phyloP scores from a whole-genome alignment of 2,113 vertebrate genomes.

The Arothron firmamentum region DNA sequence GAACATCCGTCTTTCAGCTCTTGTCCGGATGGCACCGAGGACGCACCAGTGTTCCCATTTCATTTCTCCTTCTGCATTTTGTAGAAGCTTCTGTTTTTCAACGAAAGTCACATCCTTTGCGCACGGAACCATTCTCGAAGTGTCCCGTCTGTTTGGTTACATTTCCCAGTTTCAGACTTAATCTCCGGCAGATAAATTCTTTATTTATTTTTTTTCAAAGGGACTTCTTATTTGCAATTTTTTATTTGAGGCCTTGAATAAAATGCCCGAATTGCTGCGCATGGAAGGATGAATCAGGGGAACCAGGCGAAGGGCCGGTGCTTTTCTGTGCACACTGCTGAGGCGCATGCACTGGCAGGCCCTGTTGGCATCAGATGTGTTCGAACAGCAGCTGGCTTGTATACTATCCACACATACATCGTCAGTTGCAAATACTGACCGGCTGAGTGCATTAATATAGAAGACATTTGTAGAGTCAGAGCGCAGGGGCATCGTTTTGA shows the following conservation, averaged over 20 bases:
- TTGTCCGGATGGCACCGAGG: conserved; percentile 47
- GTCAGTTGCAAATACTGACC: conserved; percentile 3
- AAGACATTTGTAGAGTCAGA: conserved; percentile 22
- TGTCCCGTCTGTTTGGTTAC: background rate
- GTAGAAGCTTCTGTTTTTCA: conserved; percentile 15
- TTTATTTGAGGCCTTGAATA: conserved; percentile 3
- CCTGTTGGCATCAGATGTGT: conserved; percentile 25
- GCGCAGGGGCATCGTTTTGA: conserved; percentile 35
- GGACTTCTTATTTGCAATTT: conserved; percentile 19
- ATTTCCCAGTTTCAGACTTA: background rate
- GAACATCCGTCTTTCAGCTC: conserved; percentile 63
- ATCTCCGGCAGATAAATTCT: background rate
- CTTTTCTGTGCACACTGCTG: background rate
- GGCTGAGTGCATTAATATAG: conserved; percentile 38
- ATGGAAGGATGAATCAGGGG: background rate
- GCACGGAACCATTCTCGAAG: background rate
- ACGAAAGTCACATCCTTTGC: conserved; percentile 16
- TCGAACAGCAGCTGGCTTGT: conserved; percentile 29
- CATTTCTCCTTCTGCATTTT: background rate
- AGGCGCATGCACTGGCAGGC: conserved; percentile 2
- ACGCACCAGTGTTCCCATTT: conserved; percentile 21
- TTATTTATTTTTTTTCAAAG: conserved; percentile 11
- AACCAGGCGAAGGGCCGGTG: background rate
- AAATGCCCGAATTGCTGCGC: no score
- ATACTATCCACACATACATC: conserved; percentile 15